Conservation (phyloP, 2,888 invertebrate genomes). For the Clivina fossor region DNA sequence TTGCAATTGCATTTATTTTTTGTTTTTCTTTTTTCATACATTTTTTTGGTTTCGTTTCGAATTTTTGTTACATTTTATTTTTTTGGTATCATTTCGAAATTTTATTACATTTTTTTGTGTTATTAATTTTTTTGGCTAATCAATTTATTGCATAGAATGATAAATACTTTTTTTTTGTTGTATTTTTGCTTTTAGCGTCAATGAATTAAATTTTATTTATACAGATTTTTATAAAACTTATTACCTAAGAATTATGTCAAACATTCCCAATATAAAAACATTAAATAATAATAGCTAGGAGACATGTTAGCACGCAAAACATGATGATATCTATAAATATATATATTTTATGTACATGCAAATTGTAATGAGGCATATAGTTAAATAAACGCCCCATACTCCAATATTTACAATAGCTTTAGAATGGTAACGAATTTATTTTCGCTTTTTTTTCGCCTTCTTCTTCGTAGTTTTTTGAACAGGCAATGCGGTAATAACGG, state of each 20-base stretch:
- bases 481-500: slow-evolving; percentile 37
- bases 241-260: slow-evolving; percentile 26
- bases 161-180: slow-evolving; percentile 28
- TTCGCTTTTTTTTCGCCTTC: slow-evolving; percentile 64
- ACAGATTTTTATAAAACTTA: slow-evolving; percentile 32
- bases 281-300: slow-evolving; percentile 26
- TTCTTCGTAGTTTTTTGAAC: slow-evolving; percentile 54
- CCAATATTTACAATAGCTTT: slow-evolving; percentile 28
- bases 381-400: slow-evolving; percentile 33
- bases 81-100: slow-evolving; percentile 36
- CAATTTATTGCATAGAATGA: slow-evolving; percentile 16
- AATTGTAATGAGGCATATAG: slow-evolving; percentile 27
- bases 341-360: slow-evolving; percentile 26
- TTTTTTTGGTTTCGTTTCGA: slow-evolving; percentile 40
- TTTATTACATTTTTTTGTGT: slow-evolving; percentile 37
- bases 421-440: slow-evolving; percentile 51
- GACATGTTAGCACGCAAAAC: slow-evolving; percentile 27
- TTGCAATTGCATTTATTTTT: slow-evolving; percentile 39
- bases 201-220: slow-evolving; percentile 20
- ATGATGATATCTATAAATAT: slow-evolving; percentile 3
- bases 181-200: slow-evolving; percentile 35
- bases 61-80: slow-evolving; percentile 41
- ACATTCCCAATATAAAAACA: slow-evolving; percentile 35
- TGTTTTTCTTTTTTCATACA: slow-evolving; percentile 37
- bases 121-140: slow-evolving; percentile 35